Conservation (phyloP, 2,888 invertebrate genomes). For the Dynastes grantii region DNA sequence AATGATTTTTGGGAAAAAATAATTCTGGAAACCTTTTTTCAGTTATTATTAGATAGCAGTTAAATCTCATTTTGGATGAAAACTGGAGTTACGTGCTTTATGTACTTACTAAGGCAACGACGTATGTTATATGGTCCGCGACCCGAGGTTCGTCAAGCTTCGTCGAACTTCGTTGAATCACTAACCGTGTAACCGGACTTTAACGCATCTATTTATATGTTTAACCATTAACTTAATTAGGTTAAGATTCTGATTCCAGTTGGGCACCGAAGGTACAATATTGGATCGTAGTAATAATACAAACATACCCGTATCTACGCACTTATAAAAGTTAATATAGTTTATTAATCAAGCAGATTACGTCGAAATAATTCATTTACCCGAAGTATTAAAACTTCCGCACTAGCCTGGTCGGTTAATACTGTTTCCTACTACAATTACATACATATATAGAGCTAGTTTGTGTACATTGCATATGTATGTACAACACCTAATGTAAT, state of each 20-base stretch:
- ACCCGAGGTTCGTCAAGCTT: too few relatives aligned
- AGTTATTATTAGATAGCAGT: too few relatives aligned
- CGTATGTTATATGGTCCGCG: too few relatives aligned
- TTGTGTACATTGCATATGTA: background rate
- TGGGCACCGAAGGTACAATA: background rate
- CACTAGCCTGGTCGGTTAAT: background rate
- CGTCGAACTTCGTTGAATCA: too few relatives aligned
- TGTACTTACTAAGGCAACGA: too few relatives aligned
- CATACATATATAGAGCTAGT: background rate
- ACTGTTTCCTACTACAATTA: too few relatives aligned
- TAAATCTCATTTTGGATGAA: too few relatives aligned
- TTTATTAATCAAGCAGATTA: slow-evolving; percentile 12
- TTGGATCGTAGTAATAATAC: background rate
- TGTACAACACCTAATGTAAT: background rate
- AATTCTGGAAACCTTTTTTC: too few relatives aligned
- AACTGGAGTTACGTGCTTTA: too few relatives aligned
- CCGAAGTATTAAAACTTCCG: background rate
- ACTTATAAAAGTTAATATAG: background rate
- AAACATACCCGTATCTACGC: background rate
- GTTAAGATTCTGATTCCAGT: background rate
- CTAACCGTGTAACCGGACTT: background rate
- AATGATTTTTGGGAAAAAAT: too few relatives aligned
- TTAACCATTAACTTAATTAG: background rate
- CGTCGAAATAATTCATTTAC: slow-evolving; percentile 7
- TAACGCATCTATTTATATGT: background rate